phyloP scores from a whole-genome alignment of 2,113 vertebrate genomes.

The Stictonetta naevosa region DNA sequence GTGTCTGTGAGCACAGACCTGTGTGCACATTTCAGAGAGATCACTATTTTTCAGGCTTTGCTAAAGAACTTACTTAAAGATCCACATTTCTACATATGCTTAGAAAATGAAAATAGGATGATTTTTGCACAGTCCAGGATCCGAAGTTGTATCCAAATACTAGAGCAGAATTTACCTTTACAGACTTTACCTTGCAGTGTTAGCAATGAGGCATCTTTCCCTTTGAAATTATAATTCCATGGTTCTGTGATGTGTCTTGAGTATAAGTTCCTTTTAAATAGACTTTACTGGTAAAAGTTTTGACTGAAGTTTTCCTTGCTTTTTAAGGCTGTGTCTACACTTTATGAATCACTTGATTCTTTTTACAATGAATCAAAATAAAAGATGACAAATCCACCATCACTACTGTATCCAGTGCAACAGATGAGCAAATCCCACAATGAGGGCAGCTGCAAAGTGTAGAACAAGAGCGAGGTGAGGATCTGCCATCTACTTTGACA shows the following conservation, averaged over 20 bases:
- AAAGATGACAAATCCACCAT: background rate
- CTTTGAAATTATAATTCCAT: background rate
- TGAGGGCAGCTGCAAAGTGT: background rate
- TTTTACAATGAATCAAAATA: conserved; percentile 29
- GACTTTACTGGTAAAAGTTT: background rate
- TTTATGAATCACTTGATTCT: conserved; percentile 63
- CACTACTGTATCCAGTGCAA: background rate
- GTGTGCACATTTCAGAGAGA: too few species aligned
- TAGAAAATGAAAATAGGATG: too few species aligned
- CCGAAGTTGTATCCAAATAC: too few species aligned
- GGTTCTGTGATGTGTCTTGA: background rate
- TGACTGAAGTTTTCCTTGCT: conserved; percentile 20
- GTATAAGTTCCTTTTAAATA: background rate
- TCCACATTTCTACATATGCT: too few species aligned
- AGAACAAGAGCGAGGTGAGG: background rate
- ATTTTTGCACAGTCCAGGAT: too few species aligned
- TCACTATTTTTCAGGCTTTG: too few species aligned
- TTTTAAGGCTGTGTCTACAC: conserved; percentile 59
- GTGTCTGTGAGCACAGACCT: too few species aligned
- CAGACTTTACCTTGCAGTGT: background rate
- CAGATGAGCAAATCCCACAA: background rate
- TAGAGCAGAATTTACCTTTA: too few species aligned
- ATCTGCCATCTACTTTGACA: background rate
- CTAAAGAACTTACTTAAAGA: too few species aligned
- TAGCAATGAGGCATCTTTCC: background rate